phyloP scores from a whole-genome alignment of 2,888 invertebrate species.

The Cephus nigrinus region DNA sequence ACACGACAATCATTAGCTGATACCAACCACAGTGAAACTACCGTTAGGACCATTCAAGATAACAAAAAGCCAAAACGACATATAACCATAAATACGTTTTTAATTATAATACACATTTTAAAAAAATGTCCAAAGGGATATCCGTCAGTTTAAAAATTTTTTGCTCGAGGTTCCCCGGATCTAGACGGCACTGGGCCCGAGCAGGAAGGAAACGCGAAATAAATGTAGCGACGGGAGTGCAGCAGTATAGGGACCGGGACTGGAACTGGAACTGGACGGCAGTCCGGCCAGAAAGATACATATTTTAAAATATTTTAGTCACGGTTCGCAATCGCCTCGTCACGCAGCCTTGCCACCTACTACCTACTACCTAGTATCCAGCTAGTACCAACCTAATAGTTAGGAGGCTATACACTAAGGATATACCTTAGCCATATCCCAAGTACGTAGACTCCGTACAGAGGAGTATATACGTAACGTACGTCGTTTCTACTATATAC shows the following conservation, averaged over 20 bases:
- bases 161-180: conserved; percentile 5
- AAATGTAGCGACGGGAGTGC: conserved; percentile 57
- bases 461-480: neutral
- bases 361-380: conserved; percentile 58
- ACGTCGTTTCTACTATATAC: neutral
- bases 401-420: conserved; percentile 22
- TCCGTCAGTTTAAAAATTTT: neutral
- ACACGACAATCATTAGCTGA: neutral
- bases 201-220: conserved; percentile 67
- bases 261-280: conserved; percentile 64
- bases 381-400: conserved; percentile 49
- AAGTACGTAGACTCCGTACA: neutral
- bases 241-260: conserved; percentile 45
- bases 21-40: neutral
- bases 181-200: conserved; percentile 27
- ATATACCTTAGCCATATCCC: conserved; percentile 4
- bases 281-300: conserved; percentile 67
- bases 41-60: neutral
- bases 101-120: neutral
- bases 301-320: conserved; percentile 67
- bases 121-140: neutral
- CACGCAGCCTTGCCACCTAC: conserved; percentile 67
- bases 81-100: neutral
- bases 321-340: conserved; percentile 66
- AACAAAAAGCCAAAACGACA: neutral